Conservation (phyloP, 2,888 invertebrate genomes). For the Corythucha ciliata region DNA sequence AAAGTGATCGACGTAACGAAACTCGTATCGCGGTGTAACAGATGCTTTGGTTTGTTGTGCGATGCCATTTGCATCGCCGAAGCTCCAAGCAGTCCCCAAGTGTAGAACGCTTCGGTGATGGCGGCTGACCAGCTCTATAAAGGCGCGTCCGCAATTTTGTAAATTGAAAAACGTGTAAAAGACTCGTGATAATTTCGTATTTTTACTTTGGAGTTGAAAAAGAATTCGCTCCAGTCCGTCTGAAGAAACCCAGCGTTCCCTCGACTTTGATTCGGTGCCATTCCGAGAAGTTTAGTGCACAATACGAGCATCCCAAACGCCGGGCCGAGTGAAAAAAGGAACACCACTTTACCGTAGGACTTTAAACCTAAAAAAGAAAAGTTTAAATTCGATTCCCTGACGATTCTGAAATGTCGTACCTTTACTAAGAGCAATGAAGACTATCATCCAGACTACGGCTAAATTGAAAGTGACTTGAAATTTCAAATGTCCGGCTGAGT, state of each 20-base stretch:
- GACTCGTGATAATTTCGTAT: neutral
- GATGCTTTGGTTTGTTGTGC: slow-evolving; percentile 61
- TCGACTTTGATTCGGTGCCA: slow-evolving; percentile 47
- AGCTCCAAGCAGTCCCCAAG: slow-evolving; percentile 76
- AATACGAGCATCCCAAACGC: slow-evolving; percentile 64
- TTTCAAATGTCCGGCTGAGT: slow-evolving; percentile 55
- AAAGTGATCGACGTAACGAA: slow-evolving; percentile 63
- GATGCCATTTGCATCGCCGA: slow-evolving; percentile 71
- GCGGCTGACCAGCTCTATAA: slow-evolving; percentile 80
- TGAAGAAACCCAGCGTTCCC: slow-evolving; percentile 64
- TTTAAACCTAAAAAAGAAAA: slow-evolving; percentile 55
- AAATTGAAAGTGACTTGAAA: slow-evolving; percentile 85
- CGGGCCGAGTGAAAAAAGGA: slow-evolving; percentile 68
- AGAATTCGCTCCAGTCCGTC: slow-evolving; percentile 75
- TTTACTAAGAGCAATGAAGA: slow-evolving; percentile 79
- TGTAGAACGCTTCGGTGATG: slow-evolving; percentile 76
- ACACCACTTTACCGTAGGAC: slow-evolving; percentile 74
- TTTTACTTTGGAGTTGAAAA: slow-evolving; percentile 65
- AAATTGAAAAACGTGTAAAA: neutral
- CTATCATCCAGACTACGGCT: slow-evolving; percentile 82
- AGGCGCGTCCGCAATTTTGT: too few species aligned
- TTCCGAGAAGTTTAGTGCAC: slow-evolving; percentile 63
- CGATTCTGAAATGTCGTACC: slow-evolving; percentile 42
- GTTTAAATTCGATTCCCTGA: too few species aligned
- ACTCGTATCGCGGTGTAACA: slow-evolving; percentile 51